A percentile compares a stretch with the other conserved stretches of the same genome.
Evolutionary conservation across 2,113 vertebrate species (phyloP).

Genomic region (Chaetops frenatus): DNA sequence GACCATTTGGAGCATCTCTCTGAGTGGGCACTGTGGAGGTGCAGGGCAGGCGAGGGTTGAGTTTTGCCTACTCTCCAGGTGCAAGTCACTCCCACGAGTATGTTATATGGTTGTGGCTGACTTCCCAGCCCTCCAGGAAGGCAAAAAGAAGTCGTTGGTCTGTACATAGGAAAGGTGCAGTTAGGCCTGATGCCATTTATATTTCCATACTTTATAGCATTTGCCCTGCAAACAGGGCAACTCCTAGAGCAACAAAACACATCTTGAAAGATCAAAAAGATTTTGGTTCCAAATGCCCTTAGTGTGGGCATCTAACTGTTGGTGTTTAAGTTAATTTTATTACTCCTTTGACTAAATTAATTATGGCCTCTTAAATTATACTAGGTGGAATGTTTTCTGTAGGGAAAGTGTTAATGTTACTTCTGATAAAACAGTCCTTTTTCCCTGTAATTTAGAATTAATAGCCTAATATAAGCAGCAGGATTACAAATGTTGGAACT

Average conservation of each 20-base stretch:
- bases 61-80: not conserved
- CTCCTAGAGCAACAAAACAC: not conserved
- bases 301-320: not conserved
- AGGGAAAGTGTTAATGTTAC: not conserved
- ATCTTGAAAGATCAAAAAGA: not conserved
- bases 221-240: not conserved
- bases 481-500: constrained; percentile 33
- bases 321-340: not conserved
- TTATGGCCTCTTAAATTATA: not conserved
- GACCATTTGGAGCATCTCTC: not conserved
- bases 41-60: not conserved
- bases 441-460: not conserved
- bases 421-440: not conserved
- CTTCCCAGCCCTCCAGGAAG: not conserved
- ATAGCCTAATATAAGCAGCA: not conserved
- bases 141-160: not conserved
- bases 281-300: not conserved
- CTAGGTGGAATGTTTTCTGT: not conserved
- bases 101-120: not conserved
- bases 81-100: not conserved
- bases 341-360: not conserved
- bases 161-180: not conserved
- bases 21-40: not conserved
- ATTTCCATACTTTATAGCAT: not conserved
- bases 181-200: not conserved